Percentiles rank a stretch among this genome's conserved stretches.
Evolutionary conservation across 2,113 vertebrate genomes (phyloP).

Genomic region (Caloenas nicobarica): DNA sequence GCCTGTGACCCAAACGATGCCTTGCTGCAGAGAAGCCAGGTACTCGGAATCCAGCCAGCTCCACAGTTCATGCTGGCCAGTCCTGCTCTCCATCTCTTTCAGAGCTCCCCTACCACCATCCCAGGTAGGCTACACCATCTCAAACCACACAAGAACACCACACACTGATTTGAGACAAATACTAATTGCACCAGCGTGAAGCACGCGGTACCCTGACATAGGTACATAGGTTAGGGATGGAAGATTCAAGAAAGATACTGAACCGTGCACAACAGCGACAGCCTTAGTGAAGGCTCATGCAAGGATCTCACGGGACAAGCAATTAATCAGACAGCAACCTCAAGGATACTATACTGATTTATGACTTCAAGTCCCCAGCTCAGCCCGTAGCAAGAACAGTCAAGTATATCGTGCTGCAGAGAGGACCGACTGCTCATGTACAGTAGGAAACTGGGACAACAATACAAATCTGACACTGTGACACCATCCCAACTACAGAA

Average conservation of each 20-base stretch:
- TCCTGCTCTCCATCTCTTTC: neutral
- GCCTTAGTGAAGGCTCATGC: neutral
- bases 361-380: neutral
- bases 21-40: neutral
- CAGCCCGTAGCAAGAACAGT: neutral
- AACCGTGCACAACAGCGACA: neutral
- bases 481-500: neutral
- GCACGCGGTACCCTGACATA: neutral
- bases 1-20: accelerated
- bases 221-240: neutral
- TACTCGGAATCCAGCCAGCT: accelerated
- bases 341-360: neutral
- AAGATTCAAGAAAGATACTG: neutral
- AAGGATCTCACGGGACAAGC: neutral
- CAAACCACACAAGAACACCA: neutral
- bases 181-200: neutral
- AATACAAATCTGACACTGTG: accelerated
- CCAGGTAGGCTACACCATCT: neutral
- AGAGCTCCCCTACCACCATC: neutral
- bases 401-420: neutral
- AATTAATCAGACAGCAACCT: neutral
- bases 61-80: neutral
- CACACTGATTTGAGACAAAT: neutral
- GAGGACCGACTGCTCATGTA: neutral
- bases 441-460: neutral